Conservation (phyloP, 2,113 vertebrate species). For the Mormyrus lacerda region DNA sequence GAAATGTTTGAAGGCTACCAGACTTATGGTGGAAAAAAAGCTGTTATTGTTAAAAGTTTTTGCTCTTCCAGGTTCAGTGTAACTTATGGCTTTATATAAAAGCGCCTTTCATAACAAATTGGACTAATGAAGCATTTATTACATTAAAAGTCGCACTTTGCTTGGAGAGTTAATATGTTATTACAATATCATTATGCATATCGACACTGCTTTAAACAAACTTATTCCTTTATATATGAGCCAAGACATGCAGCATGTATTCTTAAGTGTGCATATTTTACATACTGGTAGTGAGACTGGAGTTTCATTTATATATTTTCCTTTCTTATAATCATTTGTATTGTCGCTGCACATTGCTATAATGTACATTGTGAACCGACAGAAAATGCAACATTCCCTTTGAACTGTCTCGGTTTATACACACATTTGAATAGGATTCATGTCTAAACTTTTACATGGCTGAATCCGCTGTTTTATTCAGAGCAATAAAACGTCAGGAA, state of each 20-base stretch:
- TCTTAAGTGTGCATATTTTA: not conserved
- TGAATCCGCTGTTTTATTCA: not conserved
- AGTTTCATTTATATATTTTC: not conserved
- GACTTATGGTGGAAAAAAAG: not conserved
- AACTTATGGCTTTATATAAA: slow-evolving; percentile 24
- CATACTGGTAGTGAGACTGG: not conserved
- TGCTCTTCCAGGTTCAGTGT: not conserved
- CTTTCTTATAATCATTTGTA: not conserved
- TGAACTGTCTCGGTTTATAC: not conserved
- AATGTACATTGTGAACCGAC: not conserved
- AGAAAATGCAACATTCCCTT: not conserved
- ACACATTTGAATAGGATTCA: not conserved
- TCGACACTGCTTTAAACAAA: slow-evolving; percentile 31
- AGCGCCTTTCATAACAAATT: slow-evolving; percentile 26
- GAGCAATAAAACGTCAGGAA: not conserved
- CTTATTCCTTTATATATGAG: not conserved
- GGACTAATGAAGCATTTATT: slow-evolving; percentile 51
- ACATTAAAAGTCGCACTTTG: slow-evolving; percentile 42
- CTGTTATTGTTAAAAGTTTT: not conserved
- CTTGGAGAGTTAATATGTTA: slow-evolving; percentile 58
- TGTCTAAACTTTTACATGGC: not conserved
- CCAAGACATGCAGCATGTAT: slow-evolving; percentile 26
- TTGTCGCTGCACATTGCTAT: not conserved
- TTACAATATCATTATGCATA: slow-evolving; percentile 51
- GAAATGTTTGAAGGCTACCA: not conserved